A percentile compares a stretch with the other conserved stretches of the same genome.
Evolutionary conservation across 2,888 invertebrate species (phyloP).

Genomic region (Gortyna flavago): DNA sequence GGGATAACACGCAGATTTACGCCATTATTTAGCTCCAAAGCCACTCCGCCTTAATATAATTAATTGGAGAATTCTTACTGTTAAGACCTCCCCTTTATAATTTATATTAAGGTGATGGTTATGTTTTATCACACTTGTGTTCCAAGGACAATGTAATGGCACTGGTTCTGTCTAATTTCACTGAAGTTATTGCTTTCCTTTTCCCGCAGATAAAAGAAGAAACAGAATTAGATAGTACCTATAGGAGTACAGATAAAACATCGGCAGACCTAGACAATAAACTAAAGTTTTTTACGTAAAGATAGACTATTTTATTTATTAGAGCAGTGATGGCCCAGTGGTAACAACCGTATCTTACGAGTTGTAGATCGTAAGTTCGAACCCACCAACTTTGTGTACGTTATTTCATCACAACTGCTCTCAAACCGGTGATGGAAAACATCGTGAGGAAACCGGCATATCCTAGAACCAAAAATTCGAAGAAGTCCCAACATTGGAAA

Average conservation of each 20-base stretch:
- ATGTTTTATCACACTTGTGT: slow-evolving; percentile 24
- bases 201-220: not conserved
- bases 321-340: no score
- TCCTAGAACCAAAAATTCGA: no score
- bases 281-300: not conserved
- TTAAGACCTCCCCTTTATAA: slow-evolving; percentile 47
- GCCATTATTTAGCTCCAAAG: slow-evolving; percentile 74
- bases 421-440: no score
- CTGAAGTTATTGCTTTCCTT: not conserved
- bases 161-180: slow-evolving; percentile 8
- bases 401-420: no score
- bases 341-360: no score
- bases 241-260: not conserved
- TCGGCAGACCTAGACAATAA: not conserved
- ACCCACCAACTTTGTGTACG: no score
- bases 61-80: slow-evolving; percentile 72
- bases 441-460: no score
- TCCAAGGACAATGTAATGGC: slow-evolving; percentile 20
- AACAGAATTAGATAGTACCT: not conserved
- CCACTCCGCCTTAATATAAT: slow-evolving; percentile 74
- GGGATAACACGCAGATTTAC: slow-evolving; percentile 76
- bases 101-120: slow-evolving; percentile 41
- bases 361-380: no score
- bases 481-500: no score
- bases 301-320: not conserved